Base-by-base conservation (phyloP, 2,113 vertebrate species). In the Ginglymostoma cirratum region DNA sequence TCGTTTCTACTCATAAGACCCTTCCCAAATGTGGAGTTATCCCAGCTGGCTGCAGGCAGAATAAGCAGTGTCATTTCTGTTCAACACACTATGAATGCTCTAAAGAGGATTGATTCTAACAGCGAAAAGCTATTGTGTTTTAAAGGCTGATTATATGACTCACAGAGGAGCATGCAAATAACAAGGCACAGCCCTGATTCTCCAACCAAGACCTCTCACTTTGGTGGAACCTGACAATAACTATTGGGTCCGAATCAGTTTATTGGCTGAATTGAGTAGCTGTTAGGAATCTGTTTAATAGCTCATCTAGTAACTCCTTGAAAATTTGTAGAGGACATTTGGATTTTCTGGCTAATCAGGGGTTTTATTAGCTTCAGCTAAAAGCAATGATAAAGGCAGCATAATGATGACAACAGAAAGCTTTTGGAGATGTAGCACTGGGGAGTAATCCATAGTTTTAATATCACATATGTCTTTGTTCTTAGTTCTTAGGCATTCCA, bases 281-380 rank as follows among this genome's bases (percentile, higher is more conserved):
- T 90, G 52, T 93, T 45, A 65, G 61, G 89, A 93, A 66, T 67
- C 89, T 38, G n/a, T 67, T 42, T 93, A 67, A 93, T 92, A 34
- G n/a, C 61, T 42, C 89, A 93, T 93, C 17, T 93, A 23, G 8
- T 12, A 93, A 67, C 89, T 93, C 89, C 89, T 93, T 93, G 52
- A 93, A 93, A 66, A 93, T 93, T 93, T 66, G 89, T 38, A 93
- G 89, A 93, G 61, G 89, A 93, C n/a, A 93, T 93, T 93, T 93
- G 89, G 34, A 61, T 66, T 67, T 93, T 38, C 89, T 34, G 38
- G 89, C 34, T 38, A 66, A 93, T 67, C 89, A 93, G 30, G 5
- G 34, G 10, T 93, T 93, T 93, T 67, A 93, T 93, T 66, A 67
- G 27, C 61, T 93, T 34, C 61, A 66, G 89, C 89, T 93, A 61